Conservation (phyloP, 2,888 invertebrate species). For the Pandemis corylana region DNA sequence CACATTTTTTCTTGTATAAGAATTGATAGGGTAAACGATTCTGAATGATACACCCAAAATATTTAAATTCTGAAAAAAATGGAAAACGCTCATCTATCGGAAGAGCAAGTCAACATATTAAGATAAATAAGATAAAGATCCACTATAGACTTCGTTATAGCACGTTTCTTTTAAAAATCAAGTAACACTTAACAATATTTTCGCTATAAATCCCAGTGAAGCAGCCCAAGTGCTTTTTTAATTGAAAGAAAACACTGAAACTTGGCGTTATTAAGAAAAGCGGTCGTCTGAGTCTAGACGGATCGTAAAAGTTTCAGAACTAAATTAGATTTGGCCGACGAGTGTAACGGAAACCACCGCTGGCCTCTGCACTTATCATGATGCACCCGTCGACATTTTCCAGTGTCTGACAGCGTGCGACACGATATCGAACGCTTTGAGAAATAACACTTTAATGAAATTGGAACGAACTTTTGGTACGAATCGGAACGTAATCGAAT, state of each 20-base stretch:
- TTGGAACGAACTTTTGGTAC: background rate
- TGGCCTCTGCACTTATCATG: constrained; percentile 71
- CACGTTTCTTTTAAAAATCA: constrained; percentile 19
- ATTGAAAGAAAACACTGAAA: constrained; percentile 60
- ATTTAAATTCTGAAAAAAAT: too few species aligned
- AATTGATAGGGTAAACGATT: too few species aligned
- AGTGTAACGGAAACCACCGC: constrained; percentile 73
- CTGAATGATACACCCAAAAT: too few species aligned
- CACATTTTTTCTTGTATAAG: too few species aligned
- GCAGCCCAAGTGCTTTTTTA: constrained; percentile 41
- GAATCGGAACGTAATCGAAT: too few species aligned
- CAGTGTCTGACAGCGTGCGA: constrained; percentile 46
- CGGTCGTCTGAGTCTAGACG: constrained; percentile 62
- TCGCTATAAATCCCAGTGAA: constrained; percentile 42
- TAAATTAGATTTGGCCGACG: constrained; percentile 77
- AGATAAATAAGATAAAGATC: background rate
- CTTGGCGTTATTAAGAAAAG: constrained; percentile 32
- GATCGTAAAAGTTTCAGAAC: constrained; percentile 69
- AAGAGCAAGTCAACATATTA: too few species aligned
- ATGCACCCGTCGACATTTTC: constrained; percentile 55
- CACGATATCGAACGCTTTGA: constrained; percentile 30
- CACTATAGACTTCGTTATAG: background rate
- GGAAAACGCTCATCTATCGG: too few species aligned
- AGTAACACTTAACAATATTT: constrained; percentile 1
- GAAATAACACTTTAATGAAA: background rate